Percentiles rank a stretch among this genome's conserved stretches.
Conservation (phyloP, 2,797 vertebrate genomes). For the Cryptoblepharus egeriae region DNA sequence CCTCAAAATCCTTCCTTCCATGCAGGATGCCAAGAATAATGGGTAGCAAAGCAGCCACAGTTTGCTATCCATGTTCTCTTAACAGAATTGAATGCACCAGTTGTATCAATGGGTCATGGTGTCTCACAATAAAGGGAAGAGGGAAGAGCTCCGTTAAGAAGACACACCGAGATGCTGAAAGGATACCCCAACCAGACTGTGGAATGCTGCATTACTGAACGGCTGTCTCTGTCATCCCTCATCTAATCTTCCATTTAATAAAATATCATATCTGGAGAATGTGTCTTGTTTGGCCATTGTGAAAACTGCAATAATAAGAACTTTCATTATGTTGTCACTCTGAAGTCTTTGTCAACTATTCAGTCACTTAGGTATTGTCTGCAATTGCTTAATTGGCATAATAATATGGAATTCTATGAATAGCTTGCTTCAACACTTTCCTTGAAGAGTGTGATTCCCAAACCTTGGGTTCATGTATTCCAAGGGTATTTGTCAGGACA, state of each 20-base stretch:
- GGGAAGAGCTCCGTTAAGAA: neutral
- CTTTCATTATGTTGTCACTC: neutral
- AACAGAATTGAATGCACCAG: neutral
- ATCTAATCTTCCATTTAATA: neutral
- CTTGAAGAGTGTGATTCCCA: too few relatives aligned
- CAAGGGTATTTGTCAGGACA: too few relatives aligned
- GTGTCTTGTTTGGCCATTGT: constrained; percentile 11
- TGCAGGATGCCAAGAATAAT: neutral
- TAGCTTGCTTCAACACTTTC: neutral
- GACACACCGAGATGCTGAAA: neutral
- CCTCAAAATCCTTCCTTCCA: neutral
- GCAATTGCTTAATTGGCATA: neutral
- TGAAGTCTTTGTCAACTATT: neutral
- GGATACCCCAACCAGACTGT: too few relatives aligned
- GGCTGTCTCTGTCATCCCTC: neutral
- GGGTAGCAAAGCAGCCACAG: neutral
- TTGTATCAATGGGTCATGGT: neutral
- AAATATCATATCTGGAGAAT: constrained; percentile 15
- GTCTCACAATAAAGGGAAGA: neutral
- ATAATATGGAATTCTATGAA: neutral
- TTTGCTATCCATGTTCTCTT: neutral
- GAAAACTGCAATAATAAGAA: neutral
- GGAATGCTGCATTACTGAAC: constrained; percentile 1
- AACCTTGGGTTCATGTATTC: too few relatives aligned
- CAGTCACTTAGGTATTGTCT: neutral